Base-by-base conservation (phyloP, 2,888 invertebrate genomes). In the Sepiola atlantica region DNA sequence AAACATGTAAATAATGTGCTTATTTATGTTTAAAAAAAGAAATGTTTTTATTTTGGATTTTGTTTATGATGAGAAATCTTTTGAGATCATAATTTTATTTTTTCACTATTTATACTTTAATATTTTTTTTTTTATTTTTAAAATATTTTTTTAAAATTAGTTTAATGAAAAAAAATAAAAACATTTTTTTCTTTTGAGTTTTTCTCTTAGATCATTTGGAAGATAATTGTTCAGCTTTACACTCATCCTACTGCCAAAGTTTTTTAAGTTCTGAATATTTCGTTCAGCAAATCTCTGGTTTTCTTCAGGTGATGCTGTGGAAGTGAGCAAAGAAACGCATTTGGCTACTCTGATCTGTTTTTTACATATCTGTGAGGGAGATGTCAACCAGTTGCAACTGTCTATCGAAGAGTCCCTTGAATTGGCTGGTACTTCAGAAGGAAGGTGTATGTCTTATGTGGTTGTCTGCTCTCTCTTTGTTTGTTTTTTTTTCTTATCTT, bases 191-290 rank as follows among this genome's bases (percentile, higher is more conserved):
- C 45, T 77, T n/a, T 77, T n/a, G 32, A 32, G 16, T n/a, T n/a
- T 77, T 77, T 77, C 32, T 77, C n/a, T 45, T 45, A 77, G 77
- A 77, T n/a, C n/a, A 14, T n/a, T 12, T 77, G 77, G 77, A 77
- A 77, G 77, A 77, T 77, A 77, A 77, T 77, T 77, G 77, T 77
- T 77, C 77, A 77, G 77, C n/a, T 77, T n/a, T 77, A 77, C n/a
- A 32, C 77, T 77, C 77, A n/a, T 77, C 77, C 77, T 77, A 77
- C 77, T 77, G 77, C 77, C 45, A 77, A 77, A 32, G 77, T 77
- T 77, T 32, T 45, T 57, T 24, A 77, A n/a, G n/a, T 77, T 77
- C n/a, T 77, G n/a, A 77, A 77, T 77, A 77, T 77, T 77, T 77
- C 77, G 77, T 77, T 77, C 77, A 77, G 77, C 77, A 77, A 77